Evolutionary conservation across 1,140 invertebrate species (phyloP), one percentile per base, ranked within the genome.

Genomic region (Oedothorax gibbosus): DNA sequence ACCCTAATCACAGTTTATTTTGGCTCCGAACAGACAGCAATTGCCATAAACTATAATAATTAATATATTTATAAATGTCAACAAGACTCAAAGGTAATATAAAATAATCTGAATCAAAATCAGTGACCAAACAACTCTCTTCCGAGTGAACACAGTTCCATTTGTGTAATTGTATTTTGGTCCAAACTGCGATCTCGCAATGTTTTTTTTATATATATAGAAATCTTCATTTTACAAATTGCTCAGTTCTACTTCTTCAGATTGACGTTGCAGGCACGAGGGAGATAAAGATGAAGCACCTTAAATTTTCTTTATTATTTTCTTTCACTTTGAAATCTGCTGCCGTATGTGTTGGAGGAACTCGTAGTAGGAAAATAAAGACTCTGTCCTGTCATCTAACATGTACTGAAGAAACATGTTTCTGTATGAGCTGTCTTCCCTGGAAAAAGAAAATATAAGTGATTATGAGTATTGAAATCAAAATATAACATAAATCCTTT

Each of bases 321-420:
- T 53, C 56, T 56, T 51, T 86, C 86, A 86, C 64, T 86, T 86
- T 7, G 81, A 84, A 68, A 98, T 93, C 91, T 97, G 95, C 88
- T 93, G 93, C 91, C 97, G 96, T 84, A 99, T 91, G 91, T 98
- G 96, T 91, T 99, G 97, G 89, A 99, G 92, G 91, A 99, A 99
- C 93, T 99, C 98, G 90, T 97, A 96, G 91, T 99, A 99, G 87
- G 96, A 98, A 90, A 98, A 94, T 69, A 96, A 94, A 85, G 94
- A 95, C 90, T 99, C 98, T 86, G 95, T 94, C 88, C 97, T 92
- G 91, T 99, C 98, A 91, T 99, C 98, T 49, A 99, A 92, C 87
- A 99, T 92, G 87, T 94, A 93, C 87, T 98, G 96, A 35, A 96
- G 93, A 90, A 99, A 99, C 83, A 94, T 89, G 62, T 92, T 92